These are phyloP conservation scores for Drosophila grimshawi DNA, from an alignment of 1,140 invertebrate species.

Conservation along the genomic window DNA sequence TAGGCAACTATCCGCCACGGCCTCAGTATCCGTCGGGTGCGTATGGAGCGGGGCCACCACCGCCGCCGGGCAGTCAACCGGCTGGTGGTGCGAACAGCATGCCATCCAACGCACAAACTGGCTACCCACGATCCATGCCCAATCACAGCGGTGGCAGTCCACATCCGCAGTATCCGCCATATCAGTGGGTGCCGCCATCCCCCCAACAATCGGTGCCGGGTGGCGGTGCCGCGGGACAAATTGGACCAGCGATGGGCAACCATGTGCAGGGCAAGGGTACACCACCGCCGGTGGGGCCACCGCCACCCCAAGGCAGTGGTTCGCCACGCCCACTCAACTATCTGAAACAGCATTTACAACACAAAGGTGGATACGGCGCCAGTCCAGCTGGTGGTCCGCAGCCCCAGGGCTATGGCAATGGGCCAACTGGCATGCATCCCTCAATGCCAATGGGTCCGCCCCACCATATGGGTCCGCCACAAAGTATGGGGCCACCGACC, in stretches of 20 bases:
- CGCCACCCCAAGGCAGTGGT: constrained; percentile 68
- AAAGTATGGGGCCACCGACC: constrained; percentile 86
- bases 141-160: constrained; percentile 85
- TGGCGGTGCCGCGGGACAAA: constrained; percentile 59
- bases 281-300: constrained; percentile 71
- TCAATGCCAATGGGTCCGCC: constrained; percentile 85
- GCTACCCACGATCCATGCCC: constrained; percentile 86
- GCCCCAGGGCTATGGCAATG: constrained; percentile 86
- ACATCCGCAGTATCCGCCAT: constrained; percentile 85
- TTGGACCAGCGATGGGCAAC: constrained; percentile 75
- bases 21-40: constrained; percentile 85
- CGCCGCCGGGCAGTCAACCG: constrained; percentile 70
- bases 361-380: constrained; percentile 87
- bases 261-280: constrained; percentile 83
- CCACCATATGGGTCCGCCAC: constrained; percentile 87
- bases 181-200: constrained; percentile 85
- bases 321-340: constrained; percentile 86
- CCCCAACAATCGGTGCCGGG: constrained; percentile 78
- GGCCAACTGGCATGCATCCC: constrained; percentile 82
- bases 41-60: constrained; percentile 83
- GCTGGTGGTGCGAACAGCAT: constrained; percentile 82
- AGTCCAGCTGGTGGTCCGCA: constrained; percentile 86
- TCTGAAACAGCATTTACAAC: constrained; percentile 89
- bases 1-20: constrained; percentile 86
- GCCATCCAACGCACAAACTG: constrained; percentile 78